Evolutionary conservation across 1,140 invertebrate species (phyloP), one percentile per base, ranked within the genome.

Genomic region (Ruditapes philippinarum): DNA sequence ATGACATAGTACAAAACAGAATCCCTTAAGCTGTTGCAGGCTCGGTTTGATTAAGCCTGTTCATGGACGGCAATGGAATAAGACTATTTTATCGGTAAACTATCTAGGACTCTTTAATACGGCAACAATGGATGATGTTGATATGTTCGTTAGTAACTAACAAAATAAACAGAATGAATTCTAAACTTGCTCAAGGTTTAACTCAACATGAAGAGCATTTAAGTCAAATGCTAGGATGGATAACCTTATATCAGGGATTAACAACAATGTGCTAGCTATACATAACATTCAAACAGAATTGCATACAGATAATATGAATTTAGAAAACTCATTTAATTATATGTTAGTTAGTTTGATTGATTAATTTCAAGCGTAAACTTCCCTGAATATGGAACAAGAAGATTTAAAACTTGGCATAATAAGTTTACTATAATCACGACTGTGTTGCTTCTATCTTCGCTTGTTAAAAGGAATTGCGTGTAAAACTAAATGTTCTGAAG

Each of bases 101-200:
- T 91, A 28, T 80, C 90, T 38, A 81, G 86, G 83, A 78, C 40
- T 91, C 28, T 89, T 91, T 86, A 81, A 81, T 1, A 91, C 90
- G 0, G 90, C 87, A 9, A 91, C 90, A 31, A n/a, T 76, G 38
- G 81, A 88, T 70, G 87, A 89, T 74, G 84, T 86, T 2, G 33
- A 76, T 62, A 62, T 78, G 19, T 70, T 86, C n/a, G 74, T 51
- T 5, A 42, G 31, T 19, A 70, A 86, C 38, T 70, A 76, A 86
- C 38, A 78, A 62, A 62, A 36, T 86, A 17, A 60, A 11, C 28
- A 86, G 78, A 54, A 86, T 78, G 70, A 86, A 33, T 25, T 14
- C 57, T 22, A 42, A 40, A 62, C 45, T 86, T 1, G 38, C 70
- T 1, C 51, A 65, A 42, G 84, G 70, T 2, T 25, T 60, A 14